Evolutionary conservation across 64 coral and sea anemone species (phyloP).

Genomic region (Stichodactyla mertensii): DNA sequence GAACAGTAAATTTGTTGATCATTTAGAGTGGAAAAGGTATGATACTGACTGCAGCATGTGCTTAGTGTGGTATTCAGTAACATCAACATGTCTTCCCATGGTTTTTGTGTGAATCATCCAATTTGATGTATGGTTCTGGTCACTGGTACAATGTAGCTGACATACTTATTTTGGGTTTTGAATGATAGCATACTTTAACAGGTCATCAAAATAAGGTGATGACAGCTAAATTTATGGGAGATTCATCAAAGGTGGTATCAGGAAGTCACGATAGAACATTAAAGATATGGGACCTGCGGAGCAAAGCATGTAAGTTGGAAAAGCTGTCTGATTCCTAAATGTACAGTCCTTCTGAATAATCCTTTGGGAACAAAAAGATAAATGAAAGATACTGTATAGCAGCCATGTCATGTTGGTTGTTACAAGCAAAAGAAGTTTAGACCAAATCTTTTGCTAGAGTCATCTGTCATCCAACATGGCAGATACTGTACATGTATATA

Average conservation of each 20-base stretch:
- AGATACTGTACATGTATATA: too few relatives aligned
- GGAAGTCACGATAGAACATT: conserved; percentile 93
- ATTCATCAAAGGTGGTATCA: conserved; percentile 88
- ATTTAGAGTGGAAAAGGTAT: too few relatives aligned
- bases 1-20: too few relatives aligned
- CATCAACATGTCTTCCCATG: too few relatives aligned
- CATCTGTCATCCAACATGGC: too few relatives aligned
- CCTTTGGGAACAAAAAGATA: neutral
- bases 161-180: neutral
- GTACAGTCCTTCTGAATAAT: neutral
- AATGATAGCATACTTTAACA: conserved; percentile 80
- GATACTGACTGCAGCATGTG: too few relatives aligned
- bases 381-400: too few relatives aligned
- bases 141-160: neutral
- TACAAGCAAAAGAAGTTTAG: too few relatives aligned
- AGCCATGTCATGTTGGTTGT: too few relatives aligned
- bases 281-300: conserved; percentile 96
- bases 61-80: too few relatives aligned
- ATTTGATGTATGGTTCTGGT: neutral
- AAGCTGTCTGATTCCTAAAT: neutral
- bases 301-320: conserved; percentile 81
- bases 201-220: conserved; percentile 89
- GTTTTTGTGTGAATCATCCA: too few relatives aligned
- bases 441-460: too few relatives aligned
- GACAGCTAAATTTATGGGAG: conserved; percentile 80